phyloP scores from a whole-genome alignment of 2,797 vertebrate species.

The Limosa lapponica region DNA sequence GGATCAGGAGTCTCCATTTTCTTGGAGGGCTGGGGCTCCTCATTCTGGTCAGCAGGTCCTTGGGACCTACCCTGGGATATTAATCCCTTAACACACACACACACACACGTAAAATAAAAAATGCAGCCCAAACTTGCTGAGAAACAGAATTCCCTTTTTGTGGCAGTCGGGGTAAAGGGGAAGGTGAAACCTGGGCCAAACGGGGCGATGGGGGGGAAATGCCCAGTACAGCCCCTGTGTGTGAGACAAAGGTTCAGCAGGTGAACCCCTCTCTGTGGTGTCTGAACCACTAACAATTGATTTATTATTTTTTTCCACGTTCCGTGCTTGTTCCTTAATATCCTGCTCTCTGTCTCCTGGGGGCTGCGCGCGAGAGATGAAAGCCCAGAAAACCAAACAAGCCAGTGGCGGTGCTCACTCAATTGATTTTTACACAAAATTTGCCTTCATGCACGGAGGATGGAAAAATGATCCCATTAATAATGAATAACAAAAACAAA shows the following conservation, averaged over 20 bases:
- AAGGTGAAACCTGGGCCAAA: neutral
- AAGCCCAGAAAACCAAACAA: slow-evolving; percentile 76
- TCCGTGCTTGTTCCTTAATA: slow-evolving; percentile 53
- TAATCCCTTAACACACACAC: neutral
- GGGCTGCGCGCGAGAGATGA: slow-evolving; percentile 72
- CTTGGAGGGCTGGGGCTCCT: neutral
- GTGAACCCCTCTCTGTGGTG: neutral
- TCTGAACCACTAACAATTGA: neutral
- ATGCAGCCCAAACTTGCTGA: neutral
- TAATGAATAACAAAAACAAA: slow-evolving; percentile 85
- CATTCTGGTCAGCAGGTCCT: neutral
- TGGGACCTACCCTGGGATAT: neutral
- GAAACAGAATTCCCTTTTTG: neutral
- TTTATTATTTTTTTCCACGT: neutral
- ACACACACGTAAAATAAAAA: neutral
- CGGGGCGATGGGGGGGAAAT: neutral
- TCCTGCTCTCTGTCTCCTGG: slow-evolving; percentile 47
- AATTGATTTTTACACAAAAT: slow-evolving; percentile 87
- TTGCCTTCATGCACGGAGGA: slow-evolving; percentile 78
- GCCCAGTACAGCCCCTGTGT: neutral
- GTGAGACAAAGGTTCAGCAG: neutral
- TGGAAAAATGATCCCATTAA: slow-evolving; percentile 83
- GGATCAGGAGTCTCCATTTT: neutral
- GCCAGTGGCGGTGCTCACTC: slow-evolving; percentile 73
- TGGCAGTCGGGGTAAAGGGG: neutral